Conservation (phyloP, 1,140 invertebrate genomes). For the Drosophila punjabiensis region DNA sequence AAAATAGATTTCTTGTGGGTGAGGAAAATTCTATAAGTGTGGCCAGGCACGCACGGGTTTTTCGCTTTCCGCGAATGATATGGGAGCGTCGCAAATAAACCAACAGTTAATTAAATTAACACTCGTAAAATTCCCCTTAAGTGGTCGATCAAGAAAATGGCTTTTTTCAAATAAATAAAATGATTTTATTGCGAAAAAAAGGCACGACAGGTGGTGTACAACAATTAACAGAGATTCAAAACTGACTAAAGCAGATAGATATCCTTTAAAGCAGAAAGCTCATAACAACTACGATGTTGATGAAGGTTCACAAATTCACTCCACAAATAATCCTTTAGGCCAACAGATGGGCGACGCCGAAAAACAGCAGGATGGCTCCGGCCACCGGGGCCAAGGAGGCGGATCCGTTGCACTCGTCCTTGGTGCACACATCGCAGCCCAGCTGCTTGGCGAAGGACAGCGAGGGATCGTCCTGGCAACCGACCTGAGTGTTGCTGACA, state of each 20-base stretch:
- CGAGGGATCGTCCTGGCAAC: constrained; percentile 64
- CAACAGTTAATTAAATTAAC: constrained; percentile 18
- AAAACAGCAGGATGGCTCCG: constrained; percentile 64
- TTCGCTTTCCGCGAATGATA: background rate
- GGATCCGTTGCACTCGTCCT: constrained; percentile 77
- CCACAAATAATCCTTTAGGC: constrained; percentile 42
- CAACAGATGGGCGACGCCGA: constrained; percentile 70
- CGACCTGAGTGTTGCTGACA: constrained; percentile 48
- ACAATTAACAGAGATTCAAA: constrained; percentile 31
- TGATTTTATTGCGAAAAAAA: constrained; percentile 31
- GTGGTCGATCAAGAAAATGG: constrained; percentile 16
- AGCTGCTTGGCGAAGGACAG: constrained; percentile 63
- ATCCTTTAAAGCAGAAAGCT: constrained; percentile 7
- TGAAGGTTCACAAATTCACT: background rate
- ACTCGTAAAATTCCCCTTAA: constrained; percentile 1
- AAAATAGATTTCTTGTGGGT: constrained; percentile 34
- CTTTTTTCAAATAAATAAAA: constrained; percentile 21
- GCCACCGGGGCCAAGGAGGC: constrained; percentile 63
- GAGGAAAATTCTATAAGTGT: constrained; percentile 38
- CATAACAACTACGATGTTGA: constrained; percentile 23
- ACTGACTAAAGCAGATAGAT: constrained; percentile 21
- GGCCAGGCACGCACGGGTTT: constrained; percentile 50
- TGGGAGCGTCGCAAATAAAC: constrained; percentile 6
- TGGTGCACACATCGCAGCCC: constrained; percentile 73
- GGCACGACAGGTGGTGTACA: constrained; percentile 14